These are phyloP conservation scores for Panthera tigris DNA, from an alignment of 2,113 vertebrate genomes.

Conservation along the genomic window DNA sequence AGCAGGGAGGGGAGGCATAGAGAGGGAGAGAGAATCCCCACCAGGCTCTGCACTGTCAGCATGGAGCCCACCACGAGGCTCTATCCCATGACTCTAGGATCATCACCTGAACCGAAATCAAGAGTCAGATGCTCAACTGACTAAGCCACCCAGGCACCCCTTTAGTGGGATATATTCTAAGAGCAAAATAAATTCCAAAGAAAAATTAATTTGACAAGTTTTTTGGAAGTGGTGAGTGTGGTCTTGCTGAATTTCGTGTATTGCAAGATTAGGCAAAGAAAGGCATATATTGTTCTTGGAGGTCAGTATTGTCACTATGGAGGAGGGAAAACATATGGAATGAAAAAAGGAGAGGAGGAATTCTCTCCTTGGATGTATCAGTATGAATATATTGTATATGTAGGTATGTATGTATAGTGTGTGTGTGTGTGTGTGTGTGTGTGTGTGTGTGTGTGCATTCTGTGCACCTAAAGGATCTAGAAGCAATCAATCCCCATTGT, in stretches of 20 bases:
- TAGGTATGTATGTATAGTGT: background rate
- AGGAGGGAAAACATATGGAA: background rate
- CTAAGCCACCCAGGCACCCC: background rate
- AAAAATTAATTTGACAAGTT: background rate
- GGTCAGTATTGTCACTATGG: background rate
- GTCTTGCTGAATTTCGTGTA: background rate
- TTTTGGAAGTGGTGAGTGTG: background rate
- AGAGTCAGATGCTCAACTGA: background rate
- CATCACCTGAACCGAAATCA: background rate
- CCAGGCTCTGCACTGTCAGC: background rate
- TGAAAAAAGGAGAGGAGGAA: background rate
- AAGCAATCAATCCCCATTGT: background rate
- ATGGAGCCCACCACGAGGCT: background rate
- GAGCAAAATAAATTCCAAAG: constrained; percentile 11
- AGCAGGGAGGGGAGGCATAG: background rate
- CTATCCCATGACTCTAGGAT: background rate
- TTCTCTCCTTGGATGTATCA: background rate
- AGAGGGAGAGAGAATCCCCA: background rate
- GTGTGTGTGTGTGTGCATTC: background rate
- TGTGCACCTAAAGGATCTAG: background rate
- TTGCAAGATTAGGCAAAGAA: background rate
- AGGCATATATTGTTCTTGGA: background rate
- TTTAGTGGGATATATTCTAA: background rate
- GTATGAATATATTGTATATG: background rate
- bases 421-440: background rate